Evolutionary conservation across 2,113 vertebrate genomes (phyloP), one percentile per base, ranked within the genome.

Genomic region (Bujurquina vittata): DNA sequence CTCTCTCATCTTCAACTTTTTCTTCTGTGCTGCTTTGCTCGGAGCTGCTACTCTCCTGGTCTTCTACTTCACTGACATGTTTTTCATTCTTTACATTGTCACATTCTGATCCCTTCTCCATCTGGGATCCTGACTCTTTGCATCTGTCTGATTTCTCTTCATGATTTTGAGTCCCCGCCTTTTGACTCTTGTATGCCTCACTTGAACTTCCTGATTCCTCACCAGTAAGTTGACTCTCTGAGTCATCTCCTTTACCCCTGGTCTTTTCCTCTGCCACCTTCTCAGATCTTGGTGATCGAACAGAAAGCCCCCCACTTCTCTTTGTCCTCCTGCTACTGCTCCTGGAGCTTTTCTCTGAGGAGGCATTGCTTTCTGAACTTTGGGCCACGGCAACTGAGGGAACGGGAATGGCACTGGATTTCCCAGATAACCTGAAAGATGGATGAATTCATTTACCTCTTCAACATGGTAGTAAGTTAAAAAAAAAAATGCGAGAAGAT

Each of bases 341-440:
- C 5, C 14, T 73, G 76, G 40, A 75, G 40, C 14, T 14, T 80
- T 72, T 83, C 57, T 62, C 78, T 11, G 79, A 79, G 14, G 88
- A 80, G 29, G 18, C 4, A 0, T 87, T 72, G 9, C 77, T 91
- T 40, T 81, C 82, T 65, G 84, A 90, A 37, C 46, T 86, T 55
- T 63, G 57, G 2, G 17, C 54, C 11, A 2, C 54, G 29, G 26
- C 9, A 2, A 26, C 35, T 46, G 84, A 54, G 37, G 67, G 55
- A 55, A 15, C 11, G 20, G 78, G 15, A 4, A 61, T 4, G 10
- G 17, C 2, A 46, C 55, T 81, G 9, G 75, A 88, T 22, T 31
- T 69, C 55, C 18, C 33, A 8, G 80, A 79, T 43, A 80, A 86
- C 31, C 90, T 88, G 23, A 80, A 52, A 77, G 2, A 59, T 69